Percentiles rank a stretch among this genome's conserved stretches.
These are phyloP conservation scores for Allobates femoralis DNA, from an alignment of 2,797 vertebrate genomes.

Conservation along the genomic window DNA sequence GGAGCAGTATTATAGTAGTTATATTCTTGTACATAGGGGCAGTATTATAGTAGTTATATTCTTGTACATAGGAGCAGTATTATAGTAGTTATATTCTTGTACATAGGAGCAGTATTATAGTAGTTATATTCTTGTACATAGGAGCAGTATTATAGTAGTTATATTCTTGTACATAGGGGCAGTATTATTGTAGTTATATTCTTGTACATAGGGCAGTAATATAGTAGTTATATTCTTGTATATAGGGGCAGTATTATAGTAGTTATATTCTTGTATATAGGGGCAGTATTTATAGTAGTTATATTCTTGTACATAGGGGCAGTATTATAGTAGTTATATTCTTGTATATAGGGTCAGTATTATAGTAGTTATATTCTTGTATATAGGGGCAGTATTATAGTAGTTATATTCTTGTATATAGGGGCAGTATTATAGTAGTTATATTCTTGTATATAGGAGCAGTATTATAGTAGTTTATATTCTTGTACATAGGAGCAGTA, in stretches of 20 bases:
- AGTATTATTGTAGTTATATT: slow-evolving; percentile 9
- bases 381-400: background rate
- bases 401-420: background rate
- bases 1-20: no score
- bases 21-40: no score
- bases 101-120: no score
- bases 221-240: slow-evolving; percentile 10
- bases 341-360: background rate
- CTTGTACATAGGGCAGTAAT: background rate
- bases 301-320: background rate
- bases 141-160: background rate
- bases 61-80: no score
- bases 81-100: background rate
- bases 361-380: background rate
- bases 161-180: background rate
- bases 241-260: background rate
- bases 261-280: background rate
- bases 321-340: background rate
- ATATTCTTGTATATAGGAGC: no score
- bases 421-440: no score
- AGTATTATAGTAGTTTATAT: no score
- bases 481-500: no score
- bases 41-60: no score
- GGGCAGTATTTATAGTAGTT: background rate
- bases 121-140: background rate